Evolutionary conservation across 1,140 invertebrate genomes (phyloP).

Genomic region (Caerostris darwini): DNA sequence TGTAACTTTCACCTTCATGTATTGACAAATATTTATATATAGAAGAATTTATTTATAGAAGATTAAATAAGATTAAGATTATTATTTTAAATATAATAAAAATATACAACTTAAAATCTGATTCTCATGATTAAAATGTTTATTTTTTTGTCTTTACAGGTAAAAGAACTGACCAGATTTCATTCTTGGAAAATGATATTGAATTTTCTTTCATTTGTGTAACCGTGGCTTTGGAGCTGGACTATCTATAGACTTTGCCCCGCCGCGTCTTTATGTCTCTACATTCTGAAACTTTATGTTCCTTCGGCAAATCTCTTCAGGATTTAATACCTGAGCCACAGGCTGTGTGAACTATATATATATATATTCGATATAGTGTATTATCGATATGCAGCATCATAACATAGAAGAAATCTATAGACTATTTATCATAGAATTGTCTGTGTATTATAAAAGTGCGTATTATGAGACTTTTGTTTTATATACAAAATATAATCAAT

Average conservation of each 20-base stretch:
- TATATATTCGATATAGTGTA: conserved; percentile 43
- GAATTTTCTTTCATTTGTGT: conserved; percentile 33
- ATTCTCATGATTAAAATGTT: not conserved
- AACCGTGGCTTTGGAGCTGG: conserved; percentile 9
- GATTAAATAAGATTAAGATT: too few relatives aligned
- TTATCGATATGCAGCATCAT: conserved; percentile 34
- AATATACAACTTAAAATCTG: not conserved
- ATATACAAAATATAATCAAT: conserved; percentile 61
- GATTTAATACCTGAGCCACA: conserved; percentile 42
- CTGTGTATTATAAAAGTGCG: conserved; percentile 55
- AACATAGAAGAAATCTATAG: conserved; percentile 55
- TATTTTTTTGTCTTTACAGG: conserved; percentile 33
- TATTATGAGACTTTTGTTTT: conserved; percentile 68
- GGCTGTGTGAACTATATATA: not conserved
- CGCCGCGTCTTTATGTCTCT: not conserved
- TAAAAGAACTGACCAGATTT: conserved; percentile 67
- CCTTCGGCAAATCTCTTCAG: conserved; percentile 1
- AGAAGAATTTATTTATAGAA: too few relatives aligned
- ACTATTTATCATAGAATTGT: conserved; percentile 65
- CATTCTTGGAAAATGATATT: conserved; percentile 30
- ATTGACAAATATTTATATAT: too few relatives aligned
- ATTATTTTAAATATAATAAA: too few relatives aligned
- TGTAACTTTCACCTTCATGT: too few relatives aligned
- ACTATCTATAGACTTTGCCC: not conserved
- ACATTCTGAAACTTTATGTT: conserved; percentile 36